Evolutionary conservation across 2,113 vertebrate species (phyloP).

Genomic region (Antigone vipio): DNA sequence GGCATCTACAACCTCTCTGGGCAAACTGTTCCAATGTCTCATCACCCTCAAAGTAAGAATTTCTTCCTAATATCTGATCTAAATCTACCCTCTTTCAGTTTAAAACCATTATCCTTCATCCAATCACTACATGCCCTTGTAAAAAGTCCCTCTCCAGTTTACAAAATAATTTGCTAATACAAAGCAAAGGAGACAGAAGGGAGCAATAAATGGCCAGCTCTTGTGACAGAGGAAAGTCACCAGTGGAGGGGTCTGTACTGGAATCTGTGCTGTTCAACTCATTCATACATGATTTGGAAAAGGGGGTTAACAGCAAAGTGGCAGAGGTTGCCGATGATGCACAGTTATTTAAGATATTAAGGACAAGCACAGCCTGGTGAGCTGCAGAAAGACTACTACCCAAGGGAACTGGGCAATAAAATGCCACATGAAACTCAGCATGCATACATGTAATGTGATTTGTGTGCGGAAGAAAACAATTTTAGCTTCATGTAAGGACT

Average conservation of each 20-base stretch:
- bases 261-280: background rate
- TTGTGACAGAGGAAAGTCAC: background rate
- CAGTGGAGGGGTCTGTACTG: background rate
- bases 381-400: background rate
- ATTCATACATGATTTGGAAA: background rate
- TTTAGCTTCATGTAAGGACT: background rate
- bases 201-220: background rate
- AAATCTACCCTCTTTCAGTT: too few relatives aligned
- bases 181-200: background rate
- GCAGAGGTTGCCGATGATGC: background rate
- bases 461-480: background rate
- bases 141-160: too few relatives aligned
- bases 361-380: background rate
- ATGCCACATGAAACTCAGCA: background rate
- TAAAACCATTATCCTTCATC: too few relatives aligned
- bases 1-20: too few relatives aligned
- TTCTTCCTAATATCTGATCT: too few relatives aligned
- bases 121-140: too few relatives aligned
- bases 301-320: background rate
- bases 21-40: too few relatives aligned
- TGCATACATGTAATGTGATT: background rate
- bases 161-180: background rate
- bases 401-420: background rate
- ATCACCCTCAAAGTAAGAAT: too few relatives aligned
- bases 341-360: background rate